Percentiles rank a stretch among this genome's conserved stretches.
These are phyloP conservation scores for Callinectes sapidus DNA, from an alignment of 2,888 invertebrate species.

Conservation along the genomic window DNA sequence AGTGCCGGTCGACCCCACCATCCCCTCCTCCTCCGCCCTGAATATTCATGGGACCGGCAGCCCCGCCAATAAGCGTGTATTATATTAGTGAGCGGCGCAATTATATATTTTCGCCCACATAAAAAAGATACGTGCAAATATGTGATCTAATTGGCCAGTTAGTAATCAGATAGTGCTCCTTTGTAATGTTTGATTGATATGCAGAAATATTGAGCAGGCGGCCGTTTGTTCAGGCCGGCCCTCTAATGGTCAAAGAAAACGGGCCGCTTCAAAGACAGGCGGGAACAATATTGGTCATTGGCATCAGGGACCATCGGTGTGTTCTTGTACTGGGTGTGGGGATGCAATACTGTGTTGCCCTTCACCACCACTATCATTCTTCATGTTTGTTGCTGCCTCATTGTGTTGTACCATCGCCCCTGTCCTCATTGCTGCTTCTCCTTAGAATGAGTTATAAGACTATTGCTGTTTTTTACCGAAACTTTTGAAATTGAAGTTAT, in stretches of 20 bases:
- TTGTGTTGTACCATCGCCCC: too few relatives aligned
- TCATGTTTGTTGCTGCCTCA: too few relatives aligned
- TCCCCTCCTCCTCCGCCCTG: not conserved
- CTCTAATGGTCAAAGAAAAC: conserved; percentile 40
- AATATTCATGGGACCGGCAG: not conserved
- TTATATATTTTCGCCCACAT: not conserved
- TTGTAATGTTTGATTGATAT: conserved; percentile 51
- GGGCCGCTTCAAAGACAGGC: conserved; percentile 2
- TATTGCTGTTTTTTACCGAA: too few relatives aligned
- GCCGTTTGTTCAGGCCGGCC: conserved; percentile 28
- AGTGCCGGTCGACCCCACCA: not conserved
- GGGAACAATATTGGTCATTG: conserved; percentile 11
- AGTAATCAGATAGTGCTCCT: conserved; percentile 34
- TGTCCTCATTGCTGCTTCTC: too few relatives aligned
- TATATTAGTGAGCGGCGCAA: conserved; percentile 38
- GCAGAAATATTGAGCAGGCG: conserved; percentile 34
- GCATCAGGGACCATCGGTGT: not conserved
- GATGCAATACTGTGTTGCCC: too few relatives aligned
- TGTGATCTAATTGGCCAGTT: conserved; percentile 30
- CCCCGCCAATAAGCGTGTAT: not conserved
- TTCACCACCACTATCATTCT: too few relatives aligned
- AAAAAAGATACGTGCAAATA: conserved; percentile 29
- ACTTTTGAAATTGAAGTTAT: too few relatives aligned
- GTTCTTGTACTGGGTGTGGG: not conserved
- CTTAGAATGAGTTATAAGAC: too few relatives aligned